Conservation (phyloP, 2,888 invertebrate species). For the Drosophila sordidapex region DNA sequence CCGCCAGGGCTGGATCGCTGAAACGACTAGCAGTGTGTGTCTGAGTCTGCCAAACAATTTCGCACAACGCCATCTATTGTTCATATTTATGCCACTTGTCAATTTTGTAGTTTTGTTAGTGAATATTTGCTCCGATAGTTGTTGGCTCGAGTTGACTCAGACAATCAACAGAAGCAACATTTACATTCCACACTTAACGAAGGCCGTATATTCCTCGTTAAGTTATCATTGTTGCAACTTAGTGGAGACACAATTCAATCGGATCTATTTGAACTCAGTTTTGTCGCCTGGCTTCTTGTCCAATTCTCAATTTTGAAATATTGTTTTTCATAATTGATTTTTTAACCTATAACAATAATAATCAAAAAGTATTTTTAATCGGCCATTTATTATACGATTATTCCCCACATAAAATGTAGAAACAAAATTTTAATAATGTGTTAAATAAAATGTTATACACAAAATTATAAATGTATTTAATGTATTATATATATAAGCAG, state of each 20-base stretch:
- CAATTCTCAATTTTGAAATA: background rate
- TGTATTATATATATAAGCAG: slow-evolving; percentile 12
- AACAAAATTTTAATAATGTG: slow-evolving; percentile 3
- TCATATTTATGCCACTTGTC: background rate
- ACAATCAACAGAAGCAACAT: background rate
- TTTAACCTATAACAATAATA: background rate
- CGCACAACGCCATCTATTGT: slow-evolving; percentile 2
- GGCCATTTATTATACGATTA: background rate
- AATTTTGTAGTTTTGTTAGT: background rate
- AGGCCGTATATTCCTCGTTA: background rate
- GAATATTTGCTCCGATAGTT: background rate
- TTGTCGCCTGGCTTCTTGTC: background rate
- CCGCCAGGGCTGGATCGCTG: background rate
- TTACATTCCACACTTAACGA: slow-evolving; percentile 1
- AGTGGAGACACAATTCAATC: background rate
- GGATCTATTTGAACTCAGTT: background rate
- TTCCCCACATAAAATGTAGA: background rate
- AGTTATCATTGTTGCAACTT: too few species aligned
- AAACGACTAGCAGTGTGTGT: background rate
- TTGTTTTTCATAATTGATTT: background rate
- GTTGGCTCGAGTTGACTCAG: background rate
- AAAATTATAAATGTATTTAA: background rate
- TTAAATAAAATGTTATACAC: background rate
- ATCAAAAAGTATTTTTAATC: background rate
- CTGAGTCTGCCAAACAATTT: background rate